Evolutionary conservation across 2,113 vertebrate genomes (phyloP), one percentile per base, ranked within the genome.

Genomic region (Myiozetetes cayanensis): DNA sequence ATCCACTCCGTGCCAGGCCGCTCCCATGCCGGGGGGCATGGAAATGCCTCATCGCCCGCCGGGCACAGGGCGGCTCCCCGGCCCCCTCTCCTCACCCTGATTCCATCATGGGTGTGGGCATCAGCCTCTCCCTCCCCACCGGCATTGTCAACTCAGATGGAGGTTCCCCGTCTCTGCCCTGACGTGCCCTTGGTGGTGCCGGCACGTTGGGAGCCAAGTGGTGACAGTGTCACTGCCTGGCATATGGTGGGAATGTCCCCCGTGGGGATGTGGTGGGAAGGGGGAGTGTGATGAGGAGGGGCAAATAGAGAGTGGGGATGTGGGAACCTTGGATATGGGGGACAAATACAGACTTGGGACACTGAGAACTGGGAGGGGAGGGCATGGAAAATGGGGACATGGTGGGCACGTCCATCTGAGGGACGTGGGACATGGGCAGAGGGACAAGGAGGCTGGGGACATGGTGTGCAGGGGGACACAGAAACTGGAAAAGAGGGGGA

Each of bases 101-200:
- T 83, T 61, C 65, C 25, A 66, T 65, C 83, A 41, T 30, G 85
- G 81, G 88, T 31, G 95, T 66, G 56, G 58, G 61, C 93, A 94
- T 71, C 96, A 58, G 73, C 91, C 90, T 78, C 94, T 92, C 89
- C 95, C 86, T 95, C 80, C 92, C 94, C 81, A 78, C 91, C 65
- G 56, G 81, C 84, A 3, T 23, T 63, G 23, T 52, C 85, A 10
- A 61, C 89, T 82, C 71, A 65, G 5, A 2, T 7, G 22, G 70
- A 77, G 85, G 85, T 77, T 87, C 59, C 65, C 83, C 7, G 9
- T 65, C 90, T 24, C 87, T 83, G 93, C 87, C 93, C 84, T 10
- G 80, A 47, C 67, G 46, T 89, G 93, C 71, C 91, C 86, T 49
- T 9, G 10, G 30, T 12, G 31, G 41, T 19, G 68, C 67, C 8